phyloP scores from a whole-genome alignment of 2,797 vertebrate species.

The Phylloscopus collybita region DNA sequence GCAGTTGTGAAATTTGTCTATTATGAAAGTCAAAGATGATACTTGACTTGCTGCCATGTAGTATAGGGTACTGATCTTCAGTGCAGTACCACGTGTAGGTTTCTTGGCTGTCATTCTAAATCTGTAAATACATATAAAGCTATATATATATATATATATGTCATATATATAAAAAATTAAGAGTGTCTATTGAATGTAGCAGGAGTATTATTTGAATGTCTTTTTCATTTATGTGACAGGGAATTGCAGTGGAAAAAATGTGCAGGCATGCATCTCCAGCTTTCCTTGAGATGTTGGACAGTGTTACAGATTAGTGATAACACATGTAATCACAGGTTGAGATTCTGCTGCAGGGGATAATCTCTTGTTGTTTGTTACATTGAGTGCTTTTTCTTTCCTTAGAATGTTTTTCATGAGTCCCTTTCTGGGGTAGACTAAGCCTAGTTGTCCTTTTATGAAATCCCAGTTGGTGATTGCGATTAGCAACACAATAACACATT shows the following conservation, averaged over 20 bases:
- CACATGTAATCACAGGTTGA: neutral
- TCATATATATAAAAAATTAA: neutral
- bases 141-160: neutral
- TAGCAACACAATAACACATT: conserved; percentile 44
- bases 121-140: neutral
- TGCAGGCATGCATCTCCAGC: neutral
- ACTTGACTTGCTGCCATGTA: neutral
- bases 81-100: neutral
- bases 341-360: neutral
- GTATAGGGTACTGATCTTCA: neutral
- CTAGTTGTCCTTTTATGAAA: conserved; percentile 59
- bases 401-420: conserved; percentile 14
- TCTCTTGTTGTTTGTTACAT: conserved; percentile 30
- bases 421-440: conserved; percentile 41
- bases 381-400: conserved; percentile 24
- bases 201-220: neutral
- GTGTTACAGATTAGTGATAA: neutral
- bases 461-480: conserved; percentile 53
- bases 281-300: conserved; percentile 2
- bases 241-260: neutral
- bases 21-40: neutral
- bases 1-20: neutral
- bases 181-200: neutral
- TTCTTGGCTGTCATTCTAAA: neutral
- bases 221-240: neutral